Evolutionary conservation across 2,888 invertebrate species (phyloP), one percentile per base, ranked within the genome.

Genomic region (Tetramorium bicarinatum): DNA sequence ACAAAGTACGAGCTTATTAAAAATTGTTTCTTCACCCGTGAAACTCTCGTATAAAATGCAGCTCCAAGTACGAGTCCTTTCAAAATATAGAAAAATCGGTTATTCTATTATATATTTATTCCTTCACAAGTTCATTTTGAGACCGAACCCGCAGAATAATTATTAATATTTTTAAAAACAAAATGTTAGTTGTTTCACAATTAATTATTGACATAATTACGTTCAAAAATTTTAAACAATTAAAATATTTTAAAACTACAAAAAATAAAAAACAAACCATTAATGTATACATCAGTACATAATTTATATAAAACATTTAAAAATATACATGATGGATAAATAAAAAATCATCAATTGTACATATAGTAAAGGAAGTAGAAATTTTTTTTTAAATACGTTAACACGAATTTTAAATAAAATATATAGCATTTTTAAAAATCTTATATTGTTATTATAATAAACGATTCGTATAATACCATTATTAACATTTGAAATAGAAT

Each of bases 1-100:
- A 47, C 25, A 61, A 72, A 61, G 72, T 61, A 61, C 59, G 41
- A 67, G 59, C 47, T 80, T 80, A 80, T 80, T 80, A 80, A 49
- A 80, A 80, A 80, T 80, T 71, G 79, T 80, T 80, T 61, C 79
- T 61, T 18, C 21, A 47, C 25, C 72, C 47, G 13, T 72, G 38
- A 13, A 72, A 80, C 38, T 77, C 61, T 67, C 44, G 47, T 15
- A 7, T 44, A 44, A 77, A 69, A 77, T 69, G 44, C 21, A 79
- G 34, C 34, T 44, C 21, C 15, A 21, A 77, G 44, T 77, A 44
- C 3, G 18, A 29, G 6, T 4, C n/a, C n/a, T 15, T 54, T 7
- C 56, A 21, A 25, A 4, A 8, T 0, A 18, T 49, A 41, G 15
- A 64, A 64, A 34, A 52, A 0, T 21, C 18, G 11, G 15, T 11